These are phyloP conservation scores for Craseonycteris thonglongyai DNA, from an alignment of 2,113 vertebrate genomes.

Conservation along the genomic window DNA sequence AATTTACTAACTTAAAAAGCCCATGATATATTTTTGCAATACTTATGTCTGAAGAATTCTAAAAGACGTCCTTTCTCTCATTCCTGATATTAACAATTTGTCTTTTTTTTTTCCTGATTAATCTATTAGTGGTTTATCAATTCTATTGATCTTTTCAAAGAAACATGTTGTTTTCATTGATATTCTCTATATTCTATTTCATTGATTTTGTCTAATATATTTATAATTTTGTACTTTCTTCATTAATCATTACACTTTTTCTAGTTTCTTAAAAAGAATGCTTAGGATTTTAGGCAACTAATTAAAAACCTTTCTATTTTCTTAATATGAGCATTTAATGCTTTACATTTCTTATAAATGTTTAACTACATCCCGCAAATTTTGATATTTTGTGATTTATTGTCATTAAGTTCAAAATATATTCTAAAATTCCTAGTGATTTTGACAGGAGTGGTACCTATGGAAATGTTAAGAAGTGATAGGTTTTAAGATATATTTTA, in stretches of 20 bases:
- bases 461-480: background rate
- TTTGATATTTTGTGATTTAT: background rate
- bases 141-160: background rate
- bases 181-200: background rate
- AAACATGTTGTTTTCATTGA: background rate
- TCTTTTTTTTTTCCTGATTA: background rate
- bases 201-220: background rate
- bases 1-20: background rate
- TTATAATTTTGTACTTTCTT: background rate
- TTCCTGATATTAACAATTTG: background rate
- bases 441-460: background rate
- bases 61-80: background rate
- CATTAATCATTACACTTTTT: background rate
- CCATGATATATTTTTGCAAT: background rate
- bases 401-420: conserved; percentile 7
- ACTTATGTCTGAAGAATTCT: background rate
- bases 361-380: background rate
- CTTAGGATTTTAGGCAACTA: background rate
- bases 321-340: background rate
- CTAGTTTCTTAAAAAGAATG: background rate
- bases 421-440: background rate
- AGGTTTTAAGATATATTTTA: background rate
- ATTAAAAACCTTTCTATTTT: background rate
- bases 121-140: background rate
- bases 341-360: background rate